Evolutionary conservation across 2,888 invertebrate species (phyloP).

Genomic region (Norana najaformis): DNA sequence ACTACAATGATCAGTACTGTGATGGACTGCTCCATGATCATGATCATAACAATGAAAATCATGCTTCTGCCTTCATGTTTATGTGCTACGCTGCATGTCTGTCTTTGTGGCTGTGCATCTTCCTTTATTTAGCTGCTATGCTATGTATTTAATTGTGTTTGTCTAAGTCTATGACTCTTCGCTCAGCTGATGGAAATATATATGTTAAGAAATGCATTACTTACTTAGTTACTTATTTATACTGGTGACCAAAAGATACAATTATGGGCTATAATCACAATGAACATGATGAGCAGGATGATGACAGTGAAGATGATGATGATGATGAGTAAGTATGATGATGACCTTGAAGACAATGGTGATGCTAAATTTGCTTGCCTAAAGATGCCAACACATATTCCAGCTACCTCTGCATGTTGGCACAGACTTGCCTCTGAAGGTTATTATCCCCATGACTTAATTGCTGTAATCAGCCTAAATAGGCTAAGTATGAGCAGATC

Average conservation of each 20-base stretch:
- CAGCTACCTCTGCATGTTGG: background rate
- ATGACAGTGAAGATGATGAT: background rate
- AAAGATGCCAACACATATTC: background rate
- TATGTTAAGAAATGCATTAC: too few species aligned
- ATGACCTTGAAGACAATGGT: background rate
- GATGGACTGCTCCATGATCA: background rate
- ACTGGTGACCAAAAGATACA: too few species aligned
- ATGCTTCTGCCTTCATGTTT: too few species aligned
- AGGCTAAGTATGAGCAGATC: background rate
- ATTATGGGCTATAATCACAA: background rate
- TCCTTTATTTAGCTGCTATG: too few species aligned
- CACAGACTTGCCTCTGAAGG: background rate
- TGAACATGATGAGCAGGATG: constrained; percentile 13
- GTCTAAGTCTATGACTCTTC: too few species aligned
- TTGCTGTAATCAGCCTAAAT: background rate
- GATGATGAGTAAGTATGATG: background rate
- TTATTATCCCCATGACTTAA: background rate
- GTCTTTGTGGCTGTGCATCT: too few species aligned
- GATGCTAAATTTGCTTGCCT: background rate
- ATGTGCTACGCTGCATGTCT: too few species aligned
- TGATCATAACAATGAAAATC: too few species aligned
- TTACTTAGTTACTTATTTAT: too few species aligned
- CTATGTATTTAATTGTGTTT: too few species aligned
- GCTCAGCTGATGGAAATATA: too few species aligned
- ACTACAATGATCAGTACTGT: too few species aligned